Base-by-base conservation (phyloP, 2,113 vertebrate species). In the Tupaia chinensis region DNA sequence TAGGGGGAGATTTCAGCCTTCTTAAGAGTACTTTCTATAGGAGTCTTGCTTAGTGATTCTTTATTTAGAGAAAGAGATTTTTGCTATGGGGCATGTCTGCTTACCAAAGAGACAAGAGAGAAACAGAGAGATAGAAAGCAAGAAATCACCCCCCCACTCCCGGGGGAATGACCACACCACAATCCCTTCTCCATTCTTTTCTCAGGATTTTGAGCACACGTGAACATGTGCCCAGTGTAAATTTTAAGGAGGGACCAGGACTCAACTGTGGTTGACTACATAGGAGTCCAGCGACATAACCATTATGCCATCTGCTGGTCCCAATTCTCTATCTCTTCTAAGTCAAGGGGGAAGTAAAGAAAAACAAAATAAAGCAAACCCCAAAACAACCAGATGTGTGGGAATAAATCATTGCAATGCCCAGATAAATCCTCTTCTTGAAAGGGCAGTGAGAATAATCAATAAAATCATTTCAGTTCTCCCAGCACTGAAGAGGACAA, bases 381-480 rank as follows among this genome's bases (percentile, higher is more conserved):
- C 44, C 44, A 44, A 60, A 80, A 19, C 12, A 22, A 87, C 14
- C 73, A 84, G 13, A 58, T 60, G 19, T 89, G 65, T 85, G 20
- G 27, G 85, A 92, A 93, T 56, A 90, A 87, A 87, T 68, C 44
- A n/a, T 44, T 77, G 19, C 61, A 27, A 4, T 68, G 32, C 44
- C 88, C 91, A 66, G 81, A 98, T 98, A 97, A 98, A 98, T 97
- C 81, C 66, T 70, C 80, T 22, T 1, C 95, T 87, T 98, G 89
- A 78, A 89, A 96, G 97, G 90, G 91, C 87, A 82, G 32, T 93
- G 94, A 97, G 32, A 91, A 96, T 97, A 97, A 98, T 97, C 96
- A 93, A 97, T 96, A 98, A 98, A 97, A 98, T 98, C 86, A 97
- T 98, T 98, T 96, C 93, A 98, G 97, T 97, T 98, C 88, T 98